Evolutionary conservation across 2,888 invertebrate species (phyloP).

Genomic region (Philereme transversata): DNA sequence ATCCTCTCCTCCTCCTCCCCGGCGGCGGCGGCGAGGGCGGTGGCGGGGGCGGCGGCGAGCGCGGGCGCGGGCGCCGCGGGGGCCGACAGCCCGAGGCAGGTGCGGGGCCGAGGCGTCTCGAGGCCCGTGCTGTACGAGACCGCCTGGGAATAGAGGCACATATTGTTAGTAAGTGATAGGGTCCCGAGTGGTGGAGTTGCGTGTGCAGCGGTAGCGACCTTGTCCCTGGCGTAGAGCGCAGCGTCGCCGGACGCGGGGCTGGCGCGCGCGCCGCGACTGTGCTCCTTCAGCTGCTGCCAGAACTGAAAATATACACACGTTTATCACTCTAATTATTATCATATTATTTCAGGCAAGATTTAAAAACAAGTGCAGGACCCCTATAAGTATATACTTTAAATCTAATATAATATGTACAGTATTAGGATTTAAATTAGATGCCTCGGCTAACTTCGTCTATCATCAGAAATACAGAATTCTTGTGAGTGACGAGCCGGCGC

Average conservation of each 20-base stretch:
- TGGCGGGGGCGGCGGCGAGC: slow-evolving; percentile 85
- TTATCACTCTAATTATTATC: neutral
- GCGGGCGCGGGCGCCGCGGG: slow-evolving; percentile 66
- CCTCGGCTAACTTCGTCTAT: too few species aligned
- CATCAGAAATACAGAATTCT: too few species aligned
- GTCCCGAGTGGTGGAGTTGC: too few species aligned
- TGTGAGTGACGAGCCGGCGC: too few species aligned
- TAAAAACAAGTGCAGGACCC: too few species aligned
- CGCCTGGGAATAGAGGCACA: slow-evolving; percentile 65
- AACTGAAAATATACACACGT: slow-evolving; percentile 75
- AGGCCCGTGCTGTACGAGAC: slow-evolving; percentile 90
- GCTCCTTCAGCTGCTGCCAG: slow-evolving; percentile 89
- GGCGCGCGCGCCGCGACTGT: slow-evolving; percentile 57
- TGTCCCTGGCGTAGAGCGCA: slow-evolving; percentile 87
- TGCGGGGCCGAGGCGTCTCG: slow-evolving; percentile 69
- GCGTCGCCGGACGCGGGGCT: slow-evolving; percentile 68
- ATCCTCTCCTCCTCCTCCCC: slow-evolving; percentile 24
- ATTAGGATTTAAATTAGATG: too few species aligned
- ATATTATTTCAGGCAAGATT: too few species aligned
- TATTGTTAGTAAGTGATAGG: neutral
- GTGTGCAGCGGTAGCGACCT: slow-evolving; percentile 56
- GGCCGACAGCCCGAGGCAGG: slow-evolving; percentile 22
- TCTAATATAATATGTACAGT: too few species aligned
- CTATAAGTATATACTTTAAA: too few species aligned
- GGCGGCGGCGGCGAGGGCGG: slow-evolving; percentile 23